Base-by-base conservation (phyloP, 2,888 invertebrate genomes). In the Drosophila ezoana region DNA sequence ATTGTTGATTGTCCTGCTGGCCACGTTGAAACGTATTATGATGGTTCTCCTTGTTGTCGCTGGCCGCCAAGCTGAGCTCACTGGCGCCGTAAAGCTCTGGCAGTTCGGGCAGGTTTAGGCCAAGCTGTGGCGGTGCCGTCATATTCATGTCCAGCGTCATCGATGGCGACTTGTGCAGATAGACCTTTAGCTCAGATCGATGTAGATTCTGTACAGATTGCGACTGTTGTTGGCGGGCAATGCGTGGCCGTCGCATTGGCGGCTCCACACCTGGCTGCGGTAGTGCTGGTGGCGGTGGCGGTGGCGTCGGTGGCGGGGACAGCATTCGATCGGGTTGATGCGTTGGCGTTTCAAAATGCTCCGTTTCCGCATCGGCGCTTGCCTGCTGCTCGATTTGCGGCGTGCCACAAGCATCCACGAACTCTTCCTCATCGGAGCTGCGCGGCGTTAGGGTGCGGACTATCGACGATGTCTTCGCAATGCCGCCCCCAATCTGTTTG, bases 391-490 rank as follows among this genome's bases (percentile, higher is more conserved):
- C 68, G 9, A 38, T 32, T 28, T 74, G 89, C 1, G 91, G 81
- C 20, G 90, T 85, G 58, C 91, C 87, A 10, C 90, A 72, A 0
- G 92, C 92, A 77, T 92, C 92, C 2, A 90, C 87, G 66, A 84
- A 92, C 16, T 90, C 87, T 38, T 92, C 92, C 53, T 92, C 92
- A 44, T 89, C 91, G 38, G 92, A 92, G 57, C 92, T 92, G 43
- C 90, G 87, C 3, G 87, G 85, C 4, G 88, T 85, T 9, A 81
- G 47, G 0, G 87, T 84, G 0, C 79, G 68, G 14, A 87, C 79
- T 37, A 76, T 54, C 28, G 76, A 61, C 14, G 85, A 72, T 11
- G 77, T 87, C 47, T 71, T 74, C 13, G 85, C 89, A 40, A 91
- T 84, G 56, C 90, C 90, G 2, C 90, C 90, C 4, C 91, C 91